Base-by-base conservation (phyloP, 2,888 invertebrate species). In the Abrostola triplasia region DNA sequence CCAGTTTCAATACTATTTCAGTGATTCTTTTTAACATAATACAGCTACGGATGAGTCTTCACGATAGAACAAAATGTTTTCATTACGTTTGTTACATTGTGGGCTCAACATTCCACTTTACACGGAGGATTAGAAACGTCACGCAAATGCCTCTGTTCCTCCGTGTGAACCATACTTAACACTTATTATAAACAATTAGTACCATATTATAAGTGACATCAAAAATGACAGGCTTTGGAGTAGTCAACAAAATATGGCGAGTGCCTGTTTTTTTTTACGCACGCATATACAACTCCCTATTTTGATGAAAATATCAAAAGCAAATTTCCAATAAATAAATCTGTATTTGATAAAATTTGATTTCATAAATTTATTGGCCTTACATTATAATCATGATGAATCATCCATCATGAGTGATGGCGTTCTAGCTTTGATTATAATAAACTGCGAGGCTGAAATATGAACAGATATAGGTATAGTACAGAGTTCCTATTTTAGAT, bases 191-290 rank as follows among this genome's bases (percentile, higher is more conserved):
- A 24, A 24, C 8, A 7, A 8, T 13, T 12, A 8, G 48, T 61
- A 40, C 47, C 36, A 9, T 40, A n/a, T n/a, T n/a, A n/a, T 24
- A 36, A n/a, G 38, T 64, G 49, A 42, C 10, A 42, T 57, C 8
- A 5, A 44, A 13, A 35, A 12, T 13, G 12, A 38, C 41, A 38
- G 37, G 49, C 13, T 48, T 40, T 24, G n/a, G 11, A 61, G 9
- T 42, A 58, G 36, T 36, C 10, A 41, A 36, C 47, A 24, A 36
- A 40, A n/a, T n/a, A n/a, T 9, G 24, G 9, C 24, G n/a, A 35
- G 51, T 24, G 9, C 11, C 9, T 11, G 13, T 2, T 47, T 1
- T 48, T 24, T 10, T 9, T 12, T 13, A 40, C 0, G 12, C 37
- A n/a, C 11, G 35, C 42, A n/a, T 24, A 44, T 50, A 13, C 9